phyloP scores from a whole-genome alignment of 35 echinoderm and acorn worm species.

The Ophioderma brevispina region DNA sequence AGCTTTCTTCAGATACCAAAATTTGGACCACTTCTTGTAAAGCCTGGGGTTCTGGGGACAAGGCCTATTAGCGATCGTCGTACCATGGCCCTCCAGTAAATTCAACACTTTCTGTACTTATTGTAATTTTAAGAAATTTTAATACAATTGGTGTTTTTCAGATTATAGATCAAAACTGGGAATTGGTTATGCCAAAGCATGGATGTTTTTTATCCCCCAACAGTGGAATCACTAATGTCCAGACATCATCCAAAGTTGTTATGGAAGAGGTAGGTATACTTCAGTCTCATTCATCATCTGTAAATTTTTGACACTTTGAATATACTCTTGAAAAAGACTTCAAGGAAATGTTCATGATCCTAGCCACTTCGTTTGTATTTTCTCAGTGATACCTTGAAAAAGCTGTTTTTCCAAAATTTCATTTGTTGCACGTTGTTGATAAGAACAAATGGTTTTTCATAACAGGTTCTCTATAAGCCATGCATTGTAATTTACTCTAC shows the following conservation, averaged over 20 bases:
- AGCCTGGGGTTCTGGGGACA: too few relatives aligned
- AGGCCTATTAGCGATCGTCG: too few relatives aligned
- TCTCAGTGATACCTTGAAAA: too few relatives aligned
- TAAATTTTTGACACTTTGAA: neutral
- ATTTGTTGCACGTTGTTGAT: too few relatives aligned
- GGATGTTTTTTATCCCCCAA: conserved; percentile 96
- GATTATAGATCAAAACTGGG: conserved; percentile 83
- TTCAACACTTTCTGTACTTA: neutral
- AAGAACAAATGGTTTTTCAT: too few relatives aligned
- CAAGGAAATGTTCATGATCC: neutral
- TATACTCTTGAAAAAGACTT: too few relatives aligned
- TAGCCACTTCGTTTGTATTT: neutral
- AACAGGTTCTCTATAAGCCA: too few relatives aligned
- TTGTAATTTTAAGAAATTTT: neutral
- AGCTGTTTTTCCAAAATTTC: too few relatives aligned
- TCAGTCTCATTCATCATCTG: too few relatives aligned
- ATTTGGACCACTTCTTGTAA: too few relatives aligned
- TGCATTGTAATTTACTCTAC: too few relatives aligned
- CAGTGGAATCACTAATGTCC: conserved; percentile 89
- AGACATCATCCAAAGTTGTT: conserved; percentile 94
- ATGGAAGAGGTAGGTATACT: conserved; percentile 89
- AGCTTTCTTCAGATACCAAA: too few relatives aligned
- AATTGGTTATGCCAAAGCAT: conserved; percentile 78
- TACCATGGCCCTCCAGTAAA: neutral
- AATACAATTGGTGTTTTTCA: conserved; percentile 27